These are phyloP conservation scores for Machimus atricapillus DNA, from an alignment of 2,888 invertebrate species.

Conservation along the genomic window DNA sequence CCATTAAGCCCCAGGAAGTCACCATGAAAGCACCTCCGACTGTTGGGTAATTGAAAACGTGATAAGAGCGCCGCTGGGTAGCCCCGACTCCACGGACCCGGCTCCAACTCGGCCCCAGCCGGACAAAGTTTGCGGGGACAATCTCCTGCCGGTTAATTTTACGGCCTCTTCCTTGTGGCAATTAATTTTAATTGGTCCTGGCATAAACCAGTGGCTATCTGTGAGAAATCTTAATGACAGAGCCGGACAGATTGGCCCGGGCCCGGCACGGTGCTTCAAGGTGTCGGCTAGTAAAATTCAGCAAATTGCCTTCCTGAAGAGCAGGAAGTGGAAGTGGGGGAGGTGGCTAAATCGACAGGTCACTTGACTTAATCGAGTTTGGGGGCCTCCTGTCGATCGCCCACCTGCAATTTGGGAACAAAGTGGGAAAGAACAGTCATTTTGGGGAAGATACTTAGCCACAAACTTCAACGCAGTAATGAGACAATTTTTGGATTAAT, in stretches of 20 bases:
- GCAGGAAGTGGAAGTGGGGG: not conserved
- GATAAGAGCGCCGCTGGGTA: not conserved
- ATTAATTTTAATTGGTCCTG: conserved; percentile 15
- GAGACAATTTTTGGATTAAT: not conserved
- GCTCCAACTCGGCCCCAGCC: not conserved
- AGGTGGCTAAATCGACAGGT: not conserved
- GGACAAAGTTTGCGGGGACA: conserved; percentile 7
- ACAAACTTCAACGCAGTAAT: not conserved
- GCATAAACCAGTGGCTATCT: conserved; percentile 13
- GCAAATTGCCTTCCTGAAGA: not conserved
- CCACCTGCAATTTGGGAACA: not conserved
- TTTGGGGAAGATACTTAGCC: not conserved
- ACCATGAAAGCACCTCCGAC: not conserved
- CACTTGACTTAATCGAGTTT: not conserved
- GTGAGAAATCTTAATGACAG: conserved; percentile 11
- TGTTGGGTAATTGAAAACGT: conserved; percentile 27
- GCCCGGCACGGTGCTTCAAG: not conserved
- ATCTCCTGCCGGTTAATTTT: conserved; percentile 10
- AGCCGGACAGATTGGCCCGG: not conserved
- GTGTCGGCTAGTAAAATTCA: not conserved
- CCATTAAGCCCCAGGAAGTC: conserved; percentile 7
- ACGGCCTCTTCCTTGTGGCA: conserved; percentile 9
- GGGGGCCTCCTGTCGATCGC: not conserved
- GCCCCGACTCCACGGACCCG: not conserved
- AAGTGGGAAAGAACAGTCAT: not conserved